These are phyloP conservation scores for Diachrysia chrysitis DNA, from an alignment of 2,888 invertebrate species.

Conservation along the genomic window DNA sequence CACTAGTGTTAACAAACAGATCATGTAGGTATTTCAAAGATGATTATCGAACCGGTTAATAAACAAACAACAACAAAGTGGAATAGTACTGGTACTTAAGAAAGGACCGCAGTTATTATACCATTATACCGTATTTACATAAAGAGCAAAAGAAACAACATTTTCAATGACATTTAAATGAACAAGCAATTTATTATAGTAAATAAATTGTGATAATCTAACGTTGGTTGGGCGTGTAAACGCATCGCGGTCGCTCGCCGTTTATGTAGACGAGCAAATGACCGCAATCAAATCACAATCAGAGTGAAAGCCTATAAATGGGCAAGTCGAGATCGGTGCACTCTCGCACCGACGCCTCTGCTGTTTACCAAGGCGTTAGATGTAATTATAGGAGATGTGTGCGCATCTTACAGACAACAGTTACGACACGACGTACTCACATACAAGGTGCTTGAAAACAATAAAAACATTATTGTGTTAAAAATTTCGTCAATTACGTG, in stretches of 20 bases:
- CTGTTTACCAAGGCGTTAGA: slow-evolving; percentile 82
- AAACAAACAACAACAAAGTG: not conserved
- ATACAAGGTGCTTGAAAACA: slow-evolving; percentile 62
- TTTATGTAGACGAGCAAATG: slow-evolving; percentile 81
- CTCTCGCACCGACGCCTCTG: slow-evolving; percentile 65
- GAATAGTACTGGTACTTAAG: not conserved
- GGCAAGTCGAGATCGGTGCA: slow-evolving; percentile 65
- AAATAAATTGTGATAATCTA: slow-evolving; percentile 74
- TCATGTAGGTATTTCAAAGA: not conserved
- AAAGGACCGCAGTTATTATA: not conserved
- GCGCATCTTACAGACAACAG: slow-evolving; percentile 69
- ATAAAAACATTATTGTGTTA: slow-evolving; percentile 53
- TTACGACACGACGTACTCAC: slow-evolving; percentile 67
- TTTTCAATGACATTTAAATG: slow-evolving; percentile 58
- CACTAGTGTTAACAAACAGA: not conserved
- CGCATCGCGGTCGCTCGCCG: slow-evolving; percentile 68
- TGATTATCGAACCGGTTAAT: not conserved
- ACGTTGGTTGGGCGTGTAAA: slow-evolving; percentile 72
- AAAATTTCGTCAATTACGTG: slow-evolving; percentile 23
- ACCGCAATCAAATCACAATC: slow-evolving; percentile 85
- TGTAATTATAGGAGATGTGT: slow-evolving; percentile 80
- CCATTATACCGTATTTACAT: slow-evolving; percentile 1
- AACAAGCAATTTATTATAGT: slow-evolving; percentile 70
- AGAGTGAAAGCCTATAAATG: slow-evolving; percentile 82
- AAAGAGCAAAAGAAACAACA: slow-evolving; percentile 15